phyloP scores from a whole-genome alignment of 2,797 vertebrate species.

The Notoglanidium macrostoma region DNA sequence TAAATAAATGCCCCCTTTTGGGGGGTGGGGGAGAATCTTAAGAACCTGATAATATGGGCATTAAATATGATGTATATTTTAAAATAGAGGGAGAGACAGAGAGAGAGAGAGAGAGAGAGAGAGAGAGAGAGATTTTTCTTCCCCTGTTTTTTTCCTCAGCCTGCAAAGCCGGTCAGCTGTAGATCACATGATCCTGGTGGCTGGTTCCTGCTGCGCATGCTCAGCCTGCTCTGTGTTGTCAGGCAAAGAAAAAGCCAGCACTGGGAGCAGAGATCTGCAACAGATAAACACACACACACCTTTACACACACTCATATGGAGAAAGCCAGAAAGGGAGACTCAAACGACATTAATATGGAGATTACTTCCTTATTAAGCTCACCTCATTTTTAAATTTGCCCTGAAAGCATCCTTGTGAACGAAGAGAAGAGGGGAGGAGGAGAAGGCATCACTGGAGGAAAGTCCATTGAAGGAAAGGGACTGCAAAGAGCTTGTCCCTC shows the following conservation, averaged over 20 bases:
- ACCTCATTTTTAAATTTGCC: constrained; percentile 38
- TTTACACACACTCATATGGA: constrained; percentile 53
- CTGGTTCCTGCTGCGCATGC: constrained; percentile 77
- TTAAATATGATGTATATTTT: neutral
- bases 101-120: neutral
- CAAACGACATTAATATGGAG: constrained; percentile 19
- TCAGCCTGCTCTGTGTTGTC: constrained; percentile 78
- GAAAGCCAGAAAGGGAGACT: constrained; percentile 46
- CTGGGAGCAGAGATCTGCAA: constrained; percentile 77
- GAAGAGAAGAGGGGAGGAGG: constrained; percentile 49
- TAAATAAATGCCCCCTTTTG: neutral
- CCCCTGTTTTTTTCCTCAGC: constrained; percentile 6
- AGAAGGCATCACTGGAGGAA: constrained; percentile 67
- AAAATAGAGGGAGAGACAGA: neutral
- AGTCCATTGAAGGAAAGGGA: constrained; percentile 50
- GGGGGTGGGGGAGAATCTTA: neutral
- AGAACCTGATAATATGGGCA: neutral
- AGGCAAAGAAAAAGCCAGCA: constrained; percentile 81
- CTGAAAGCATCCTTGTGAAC: constrained; percentile 39
- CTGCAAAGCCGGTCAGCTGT: constrained; percentile 76
- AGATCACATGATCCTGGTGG: constrained; percentile 77
- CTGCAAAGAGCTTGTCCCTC: constrained; percentile 66
- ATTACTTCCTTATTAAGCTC: constrained; percentile 36
- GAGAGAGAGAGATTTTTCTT: neutral
- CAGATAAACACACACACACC: constrained; percentile 76